Conservation (phyloP, 2,113 vertebrate genomes). For the Eudyptes chrysolophus region DNA sequence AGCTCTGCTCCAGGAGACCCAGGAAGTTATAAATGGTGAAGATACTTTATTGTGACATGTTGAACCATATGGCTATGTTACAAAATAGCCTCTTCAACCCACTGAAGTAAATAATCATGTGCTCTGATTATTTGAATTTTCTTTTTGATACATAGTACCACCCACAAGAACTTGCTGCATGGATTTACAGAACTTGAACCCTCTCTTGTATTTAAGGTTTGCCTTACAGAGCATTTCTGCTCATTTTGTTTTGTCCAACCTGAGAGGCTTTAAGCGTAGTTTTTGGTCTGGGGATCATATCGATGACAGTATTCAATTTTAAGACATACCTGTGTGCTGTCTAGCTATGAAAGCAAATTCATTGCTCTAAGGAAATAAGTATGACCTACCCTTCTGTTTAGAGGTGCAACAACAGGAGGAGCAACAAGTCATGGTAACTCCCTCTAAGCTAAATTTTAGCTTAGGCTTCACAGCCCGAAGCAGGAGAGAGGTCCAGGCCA, state of each 20-base stretch:
- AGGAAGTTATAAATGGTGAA: neutral
- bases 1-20: slow-evolving; percentile 78
- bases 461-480: neutral
- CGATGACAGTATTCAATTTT: neutral
- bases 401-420: neutral
- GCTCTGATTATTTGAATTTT: neutral
- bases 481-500: neutral
- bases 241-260: neutral
- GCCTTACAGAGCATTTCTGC: neutral
- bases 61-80: neutral
- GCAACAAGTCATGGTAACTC: neutral
- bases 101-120: neutral
- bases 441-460: neutral
- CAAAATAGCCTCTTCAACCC: neutral
- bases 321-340: neutral
- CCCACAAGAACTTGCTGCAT: neutral
- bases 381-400: neutral
- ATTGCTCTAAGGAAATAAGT: neutral
- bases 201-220: neutral
- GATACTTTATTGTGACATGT: neutral
- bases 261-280: neutral
- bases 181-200: neutral
- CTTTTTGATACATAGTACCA: neutral
- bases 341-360: neutral
- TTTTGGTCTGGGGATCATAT: neutral